These are phyloP conservation scores for Volucella inflata DNA, from an alignment of 2,888 invertebrate species.

Conservation along the genomic window DNA sequence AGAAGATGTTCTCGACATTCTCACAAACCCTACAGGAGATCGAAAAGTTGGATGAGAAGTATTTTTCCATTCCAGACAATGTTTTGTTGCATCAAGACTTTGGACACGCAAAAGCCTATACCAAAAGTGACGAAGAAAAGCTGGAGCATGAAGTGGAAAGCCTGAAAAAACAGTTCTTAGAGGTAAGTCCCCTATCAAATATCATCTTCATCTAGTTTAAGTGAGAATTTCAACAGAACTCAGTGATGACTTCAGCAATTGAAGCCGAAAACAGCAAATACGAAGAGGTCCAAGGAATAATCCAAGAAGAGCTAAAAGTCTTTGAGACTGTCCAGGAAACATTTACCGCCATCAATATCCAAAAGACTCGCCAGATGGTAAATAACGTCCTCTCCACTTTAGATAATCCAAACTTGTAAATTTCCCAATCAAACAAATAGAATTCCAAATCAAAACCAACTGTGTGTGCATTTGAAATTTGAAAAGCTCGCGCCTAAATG, in stretches of 20 bases:
- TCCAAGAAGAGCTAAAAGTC: conserved; percentile 75
- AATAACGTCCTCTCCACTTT: conserved; percentile 26
- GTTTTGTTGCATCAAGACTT: conserved; percentile 79
- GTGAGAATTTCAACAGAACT: conserved; percentile 73
- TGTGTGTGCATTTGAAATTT: conserved; percentile 39
- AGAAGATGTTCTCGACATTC: conserved; percentile 77
- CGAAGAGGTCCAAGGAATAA: conserved; percentile 57
- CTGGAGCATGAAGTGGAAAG: conserved; percentile 75
- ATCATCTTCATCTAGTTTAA: background rate
- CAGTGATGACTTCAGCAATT: conserved; percentile 75
- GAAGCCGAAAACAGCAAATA: conserved; percentile 77
- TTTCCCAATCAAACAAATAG: conserved; percentile 23
- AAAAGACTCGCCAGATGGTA: conserved; percentile 64
- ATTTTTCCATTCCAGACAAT: conserved; percentile 80
- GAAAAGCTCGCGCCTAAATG: conserved; percentile 35
- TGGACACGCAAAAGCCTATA: conserved; percentile 77
- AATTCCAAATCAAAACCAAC: background rate
- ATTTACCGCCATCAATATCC: conserved; percentile 71
- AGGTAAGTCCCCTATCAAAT: conserved; percentile 76
- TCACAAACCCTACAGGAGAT: conserved; percentile 74
- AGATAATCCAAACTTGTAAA: conserved; percentile 20
- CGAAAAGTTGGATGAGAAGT: conserved; percentile 77
- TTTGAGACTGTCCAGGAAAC: conserved; percentile 74
- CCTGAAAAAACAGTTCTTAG: conserved; percentile 77
- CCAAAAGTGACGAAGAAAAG: conserved; percentile 77